These are phyloP conservation scores for Crotalus helleri DNA, from an alignment of 2,113 vertebrate species.

Conservation along the genomic window DNA sequence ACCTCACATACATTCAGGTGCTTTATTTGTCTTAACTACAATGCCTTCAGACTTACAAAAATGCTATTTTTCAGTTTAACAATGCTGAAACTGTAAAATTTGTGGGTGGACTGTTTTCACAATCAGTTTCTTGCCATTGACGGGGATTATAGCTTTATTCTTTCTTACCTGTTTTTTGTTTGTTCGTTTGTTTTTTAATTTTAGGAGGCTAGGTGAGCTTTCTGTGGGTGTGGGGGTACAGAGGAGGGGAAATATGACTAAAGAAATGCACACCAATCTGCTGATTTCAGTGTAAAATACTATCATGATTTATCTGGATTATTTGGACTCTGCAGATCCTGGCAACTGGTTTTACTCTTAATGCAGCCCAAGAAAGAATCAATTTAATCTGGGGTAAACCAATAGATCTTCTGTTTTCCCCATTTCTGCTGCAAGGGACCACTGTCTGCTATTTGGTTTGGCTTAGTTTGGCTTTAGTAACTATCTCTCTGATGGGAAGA, in stretches of 20 bases:
- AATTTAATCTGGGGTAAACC: no score
- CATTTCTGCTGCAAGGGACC: no score
- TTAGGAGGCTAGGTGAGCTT: not conserved
- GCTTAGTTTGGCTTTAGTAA: no score
- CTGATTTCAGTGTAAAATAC: not conserved
- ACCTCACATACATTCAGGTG: not conserved
- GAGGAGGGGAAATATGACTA: not conserved
- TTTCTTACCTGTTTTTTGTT: not conserved
- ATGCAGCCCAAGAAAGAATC: no score
- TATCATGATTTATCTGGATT: not conserved
- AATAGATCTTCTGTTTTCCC: no score
- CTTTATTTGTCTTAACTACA: not conserved
- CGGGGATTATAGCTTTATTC: not conserved
- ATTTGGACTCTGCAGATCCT: no score
- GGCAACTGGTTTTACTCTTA: no score
- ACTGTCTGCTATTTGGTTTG: no score
- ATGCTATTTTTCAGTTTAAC: not conserved
- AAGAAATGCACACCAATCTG: not conserved
- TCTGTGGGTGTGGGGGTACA: not conserved
- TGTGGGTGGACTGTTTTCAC: not conserved
- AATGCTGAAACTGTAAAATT: not conserved
- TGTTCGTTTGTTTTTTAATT: not conserved
- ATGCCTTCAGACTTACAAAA: not conserved
- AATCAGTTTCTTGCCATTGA: not conserved
- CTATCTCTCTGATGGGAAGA: no score